Percentiles rank a stretch among this genome's conserved stretches.
Conservation (phyloP, 2,113 vertebrate genomes). For the Hymenochirus boettgeri region DNA sequence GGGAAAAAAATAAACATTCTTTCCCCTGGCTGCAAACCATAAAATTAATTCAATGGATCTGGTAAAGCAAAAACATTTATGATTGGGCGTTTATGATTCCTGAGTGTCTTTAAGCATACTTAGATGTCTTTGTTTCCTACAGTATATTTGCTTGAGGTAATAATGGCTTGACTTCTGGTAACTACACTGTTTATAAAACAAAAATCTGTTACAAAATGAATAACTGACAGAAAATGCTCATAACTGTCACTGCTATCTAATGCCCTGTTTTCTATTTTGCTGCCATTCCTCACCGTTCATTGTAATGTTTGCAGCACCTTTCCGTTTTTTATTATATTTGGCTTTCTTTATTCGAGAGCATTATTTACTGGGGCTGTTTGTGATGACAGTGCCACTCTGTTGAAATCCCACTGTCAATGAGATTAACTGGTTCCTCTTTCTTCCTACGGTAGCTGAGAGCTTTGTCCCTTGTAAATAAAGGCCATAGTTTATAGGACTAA, state of each 20-base stretch:
- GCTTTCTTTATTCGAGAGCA: too few relatives aligned
- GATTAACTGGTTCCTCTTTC: too few relatives aligned
- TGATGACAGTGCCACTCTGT: too few relatives aligned
- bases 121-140: constrained; percentile 22
- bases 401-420: too few relatives aligned
- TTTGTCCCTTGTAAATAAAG: too few relatives aligned
- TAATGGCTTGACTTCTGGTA: constrained; percentile 38
- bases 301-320: too few relatives aligned
- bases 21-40: constrained; percentile 38
- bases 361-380: too few relatives aligned
- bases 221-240: constrained; percentile 1
- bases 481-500: too few relatives aligned
- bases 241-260: not conserved
- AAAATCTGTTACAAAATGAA: constrained; percentile 11
- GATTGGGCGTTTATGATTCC: constrained; percentile 41
- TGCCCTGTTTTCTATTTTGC: not conserved
- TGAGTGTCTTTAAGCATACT: constrained; percentile 39
- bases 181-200: constrained; percentile 43
- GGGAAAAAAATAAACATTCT: constrained; percentile 35
- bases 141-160: constrained; percentile 20
- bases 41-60: constrained; percentile 40
- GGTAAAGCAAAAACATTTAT: constrained; percentile 42
- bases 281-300: not conserved
- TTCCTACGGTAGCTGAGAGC: too few relatives aligned
- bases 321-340: too few relatives aligned